Base-by-base conservation (phyloP, 1,140 invertebrate species). In the Diorhabda sublineata region DNA sequence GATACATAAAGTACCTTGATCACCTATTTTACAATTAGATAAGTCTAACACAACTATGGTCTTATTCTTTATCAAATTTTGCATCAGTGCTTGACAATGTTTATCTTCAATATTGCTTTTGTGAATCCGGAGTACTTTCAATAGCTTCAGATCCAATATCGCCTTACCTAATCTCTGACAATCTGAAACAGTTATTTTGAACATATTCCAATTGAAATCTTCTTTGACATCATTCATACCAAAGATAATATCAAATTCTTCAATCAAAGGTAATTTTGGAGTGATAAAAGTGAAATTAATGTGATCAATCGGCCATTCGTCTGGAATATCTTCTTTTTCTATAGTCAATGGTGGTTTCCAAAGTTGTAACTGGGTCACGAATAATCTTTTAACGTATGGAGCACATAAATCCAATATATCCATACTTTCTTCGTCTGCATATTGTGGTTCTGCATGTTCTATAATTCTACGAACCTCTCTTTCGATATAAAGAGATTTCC, bases 1-100 rank as follows among this genome's bases (percentile, higher is more conserved):
- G n/a, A 82, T 72, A 66, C 78, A 80, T 41, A 79, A 65, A 11
- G 79, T 78, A 5, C 80, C 80, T n/a, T 76, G 58, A 63, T 82
- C 76, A 7, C 68, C 74, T 11, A 82, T 79, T 58, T 71, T 56
- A 66, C 80, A 81, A 67, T 81, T 70, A 11, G 79, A 79, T 58
- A 82, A 70, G 66, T 81, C 80, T 11, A 82, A 64, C 66, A 76
- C 77, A 60, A 70, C 68, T 7, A 82, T 52, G 3, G 72, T 74
- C 58, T 66, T 64, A 42, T 78, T 77, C 60, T 76, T 73, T 4
- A 80, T 74, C n/a, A 81, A 65, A n/a, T 70, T 63, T 69, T 75
- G 70, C 6, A 76, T 68, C 8, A 82, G 69, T 8, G 72, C 75
- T 69, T 78, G 78, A 57, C 76, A 61, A 45, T 79, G 78, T 9